Percentiles rank a stretch among this genome's conserved stretches.
phyloP scores from a whole-genome alignment of 2,113 vertebrate genomes.

The Alectura lathami region DNA sequence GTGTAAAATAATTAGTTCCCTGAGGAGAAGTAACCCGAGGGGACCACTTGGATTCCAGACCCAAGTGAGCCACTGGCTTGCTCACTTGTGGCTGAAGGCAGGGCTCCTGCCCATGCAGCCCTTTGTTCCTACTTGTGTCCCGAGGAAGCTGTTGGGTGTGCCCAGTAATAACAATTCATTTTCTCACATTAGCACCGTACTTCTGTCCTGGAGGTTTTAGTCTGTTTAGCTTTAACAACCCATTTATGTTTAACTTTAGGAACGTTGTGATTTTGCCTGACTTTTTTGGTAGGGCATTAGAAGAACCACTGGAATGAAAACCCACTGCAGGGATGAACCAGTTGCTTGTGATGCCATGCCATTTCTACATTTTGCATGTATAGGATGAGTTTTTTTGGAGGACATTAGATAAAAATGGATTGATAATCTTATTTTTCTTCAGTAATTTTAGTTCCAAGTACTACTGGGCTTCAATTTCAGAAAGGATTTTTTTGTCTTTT shows the following conservation, averaged over 20 bases:
- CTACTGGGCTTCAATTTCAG: background rate
- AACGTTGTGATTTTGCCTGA: background rate
- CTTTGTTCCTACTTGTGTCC: background rate
- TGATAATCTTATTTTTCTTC: background rate
- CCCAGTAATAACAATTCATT: background rate
- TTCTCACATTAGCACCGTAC: background rate
- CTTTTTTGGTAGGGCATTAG: background rate
- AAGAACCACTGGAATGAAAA: background rate
- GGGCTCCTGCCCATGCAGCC: background rate
- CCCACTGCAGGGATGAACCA: background rate
- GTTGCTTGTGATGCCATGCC: background rate
- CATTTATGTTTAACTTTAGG: background rate
- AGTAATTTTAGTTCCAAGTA: background rate
- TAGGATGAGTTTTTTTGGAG: background rate
- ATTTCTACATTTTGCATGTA: background rate
- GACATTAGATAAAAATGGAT: background rate
- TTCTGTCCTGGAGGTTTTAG: background rate
- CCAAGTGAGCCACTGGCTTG: accelerated
- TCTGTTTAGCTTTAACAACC: background rate
- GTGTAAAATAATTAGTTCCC: constrained; percentile 54
- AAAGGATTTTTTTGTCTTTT: background rate
- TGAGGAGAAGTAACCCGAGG: background rate
- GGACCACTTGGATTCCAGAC: background rate
- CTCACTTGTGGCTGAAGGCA: background rate
- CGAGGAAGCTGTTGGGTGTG: background rate